Base-by-base conservation (phyloP, 2,797 vertebrate genomes). In the Adrianichthys oophorus region DNA sequence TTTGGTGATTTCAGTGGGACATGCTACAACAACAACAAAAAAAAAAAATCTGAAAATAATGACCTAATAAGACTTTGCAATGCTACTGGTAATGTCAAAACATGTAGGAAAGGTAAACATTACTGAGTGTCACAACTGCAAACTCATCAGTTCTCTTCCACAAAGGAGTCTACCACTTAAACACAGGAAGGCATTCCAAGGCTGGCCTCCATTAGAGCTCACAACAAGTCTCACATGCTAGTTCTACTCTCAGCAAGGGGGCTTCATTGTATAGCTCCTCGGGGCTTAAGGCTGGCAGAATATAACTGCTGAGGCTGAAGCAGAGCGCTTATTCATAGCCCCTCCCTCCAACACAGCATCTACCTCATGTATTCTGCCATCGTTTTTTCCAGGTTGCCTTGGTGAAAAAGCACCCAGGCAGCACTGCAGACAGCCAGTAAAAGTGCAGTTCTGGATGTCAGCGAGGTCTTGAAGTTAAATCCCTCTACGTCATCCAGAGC, bases 151-250 rank as follows among this genome's bases (percentile, higher is more conserved):
- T 67, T 56, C 57, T 69, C 70, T 13, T 69, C 59, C 46, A 52
- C 70, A 48, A 19, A 24, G 65, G 2, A 59, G 59, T 77, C 78
- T 67, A 79, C 70, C 70, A 49, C 68, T 62, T 50, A 54, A 37
- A 62, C 55, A 79, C 78, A 84, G 79, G 80, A 85, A 80, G 60
- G 46, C 79, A 78, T 82, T 84, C 85, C 65, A 45, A 55, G 74
- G 71, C 85, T 86, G 85, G 79, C 62, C 81, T 72, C 78, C 85
- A 87, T 88, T 89, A 87, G 74, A 26, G 72, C 84, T 72, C 74
- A 56, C 72, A 78, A 68, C 72, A 78, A 72, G 74, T 44, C 79
- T 83, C 87, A 90, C 68, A 70, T 80, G 84, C 79, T 69, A 59
- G 79, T 68, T 68, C 74, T 52, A 52, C 75, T 85, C 85, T 60